Percentiles rank a stretch among this genome's conserved stretches.
These are phyloP conservation scores for Magallana nippona DNA, from an alignment of 2,888 invertebrate species.

Conservation along the genomic window DNA sequence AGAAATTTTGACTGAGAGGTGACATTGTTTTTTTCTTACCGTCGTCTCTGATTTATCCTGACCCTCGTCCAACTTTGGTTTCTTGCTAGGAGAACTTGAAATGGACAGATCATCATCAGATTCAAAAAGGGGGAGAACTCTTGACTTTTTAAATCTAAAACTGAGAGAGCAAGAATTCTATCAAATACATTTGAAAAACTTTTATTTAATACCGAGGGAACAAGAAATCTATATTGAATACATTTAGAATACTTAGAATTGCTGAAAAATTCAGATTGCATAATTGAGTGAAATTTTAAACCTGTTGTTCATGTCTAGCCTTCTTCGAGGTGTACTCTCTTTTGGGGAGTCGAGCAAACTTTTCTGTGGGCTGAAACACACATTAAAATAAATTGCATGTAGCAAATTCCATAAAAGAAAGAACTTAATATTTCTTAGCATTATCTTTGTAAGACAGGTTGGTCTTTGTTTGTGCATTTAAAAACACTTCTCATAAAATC, in stretches of 20 bases:
- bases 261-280: too few relatives aligned
- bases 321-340: slow-evolving; percentile 44
- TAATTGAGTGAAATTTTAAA: background rate
- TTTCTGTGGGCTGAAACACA: slow-evolving; percentile 11
- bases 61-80: background rate
- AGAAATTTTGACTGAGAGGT: too few relatives aligned
- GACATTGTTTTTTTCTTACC: background rate
- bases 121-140: slow-evolving; percentile 30
- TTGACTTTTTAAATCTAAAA: slow-evolving; percentile 38
- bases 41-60: background rate
- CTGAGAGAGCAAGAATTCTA: slow-evolving; percentile 12
- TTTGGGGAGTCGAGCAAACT: slow-evolving; percentile 6
- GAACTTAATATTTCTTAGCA: too few relatives aligned
- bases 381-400: too few relatives aligned
- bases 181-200: background rate
- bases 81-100: slow-evolving; percentile 14
- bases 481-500: too few relatives aligned
- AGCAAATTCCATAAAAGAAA: too few relatives aligned
- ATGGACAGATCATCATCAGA: slow-evolving; percentile 31
- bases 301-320: slow-evolving; percentile 31
- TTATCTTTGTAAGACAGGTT: too few relatives aligned
- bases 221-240: too few relatives aligned
- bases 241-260: too few relatives aligned
- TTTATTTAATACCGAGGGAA: too few relatives aligned
- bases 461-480: too few relatives aligned